Evolutionary conservation across 2,113 vertebrate genomes (phyloP).

Genomic region (Zosterops borbonicus): DNA sequence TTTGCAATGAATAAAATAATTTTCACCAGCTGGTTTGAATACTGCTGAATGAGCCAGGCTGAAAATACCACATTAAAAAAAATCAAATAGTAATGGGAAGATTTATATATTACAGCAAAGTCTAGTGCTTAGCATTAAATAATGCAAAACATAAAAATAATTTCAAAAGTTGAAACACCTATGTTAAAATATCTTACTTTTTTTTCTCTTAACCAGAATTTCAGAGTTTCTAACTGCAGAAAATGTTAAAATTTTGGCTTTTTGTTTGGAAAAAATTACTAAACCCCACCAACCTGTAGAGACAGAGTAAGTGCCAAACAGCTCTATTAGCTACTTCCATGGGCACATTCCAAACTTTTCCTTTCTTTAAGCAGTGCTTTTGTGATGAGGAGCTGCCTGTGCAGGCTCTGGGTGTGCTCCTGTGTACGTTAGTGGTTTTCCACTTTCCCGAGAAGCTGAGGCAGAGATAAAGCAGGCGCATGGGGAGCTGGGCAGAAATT

Average conservation of each 20-base stretch:
- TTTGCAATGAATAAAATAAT: background rate
- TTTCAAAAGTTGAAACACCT: background rate
- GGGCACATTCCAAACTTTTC: background rate
- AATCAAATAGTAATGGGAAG: background rate
- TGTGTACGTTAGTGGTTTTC: fast-evolving
- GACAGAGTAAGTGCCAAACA: background rate
- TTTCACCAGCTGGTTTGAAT: background rate
- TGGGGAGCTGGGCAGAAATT: background rate
- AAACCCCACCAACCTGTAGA: background rate
- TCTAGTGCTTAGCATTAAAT: background rate
- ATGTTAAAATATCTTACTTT: background rate
- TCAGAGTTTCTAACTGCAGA: background rate
- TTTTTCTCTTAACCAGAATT: background rate
- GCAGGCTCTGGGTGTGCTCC: background rate
- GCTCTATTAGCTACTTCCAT: background rate
- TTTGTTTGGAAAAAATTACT: background rate
- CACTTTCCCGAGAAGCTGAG: background rate
- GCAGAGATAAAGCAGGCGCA: background rate
- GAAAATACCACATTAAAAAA: background rate
- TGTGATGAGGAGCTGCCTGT: background rate
- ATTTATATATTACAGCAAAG: background rate
- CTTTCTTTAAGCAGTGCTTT: background rate
- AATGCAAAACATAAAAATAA: background rate
- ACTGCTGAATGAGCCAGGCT: background rate
- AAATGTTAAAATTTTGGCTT: fast-evolving